These are phyloP conservation scores for Ochropacha duplaris DNA, from an alignment of 2,888 invertebrate species.

Conservation along the genomic window DNA sequence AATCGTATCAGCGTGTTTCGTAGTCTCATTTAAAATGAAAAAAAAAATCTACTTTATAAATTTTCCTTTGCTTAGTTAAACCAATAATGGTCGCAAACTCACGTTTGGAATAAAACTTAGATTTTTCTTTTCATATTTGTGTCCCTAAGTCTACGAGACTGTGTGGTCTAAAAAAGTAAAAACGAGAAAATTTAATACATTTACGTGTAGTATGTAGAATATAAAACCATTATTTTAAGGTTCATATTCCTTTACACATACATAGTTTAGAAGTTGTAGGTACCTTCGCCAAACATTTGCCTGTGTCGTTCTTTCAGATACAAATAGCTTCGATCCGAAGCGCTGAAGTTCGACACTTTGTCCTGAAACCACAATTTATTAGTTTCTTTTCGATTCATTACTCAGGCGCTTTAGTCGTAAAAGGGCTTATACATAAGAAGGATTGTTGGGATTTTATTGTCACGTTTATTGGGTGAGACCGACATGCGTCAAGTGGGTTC, in stretches of 20 bases:
- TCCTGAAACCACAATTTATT: slow-evolving; percentile 58
- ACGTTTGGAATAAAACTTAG: too few relatives aligned
- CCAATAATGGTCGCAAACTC: too few relatives aligned
- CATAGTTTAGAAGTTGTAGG: slow-evolving; percentile 5
- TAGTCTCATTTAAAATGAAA: too few relatives aligned
- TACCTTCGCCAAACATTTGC: slow-evolving; percentile 39
- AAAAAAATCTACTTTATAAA: too few relatives aligned
- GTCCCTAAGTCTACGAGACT: too few relatives aligned
- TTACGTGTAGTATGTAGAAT: not conserved
- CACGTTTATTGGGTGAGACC: slow-evolving; percentile 36
- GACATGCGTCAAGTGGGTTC: slow-evolving; percentile 17
- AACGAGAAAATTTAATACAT: not conserved
- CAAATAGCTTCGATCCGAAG: slow-evolving; percentile 19
- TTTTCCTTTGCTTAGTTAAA: too few relatives aligned
- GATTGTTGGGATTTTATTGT: slow-evolving; percentile 51
- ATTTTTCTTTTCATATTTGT: too few relatives aligned
- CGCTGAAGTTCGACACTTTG: slow-evolving; percentile 45
- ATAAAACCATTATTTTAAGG: too few relatives aligned
- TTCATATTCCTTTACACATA: too few relatives aligned
- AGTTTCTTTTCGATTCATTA: slow-evolving; percentile 60
- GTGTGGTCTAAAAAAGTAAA: too few relatives aligned
- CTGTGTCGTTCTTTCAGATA: slow-evolving; percentile 29
- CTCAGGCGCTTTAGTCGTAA: slow-evolving; percentile 42
- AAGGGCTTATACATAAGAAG: slow-evolving; percentile 40
- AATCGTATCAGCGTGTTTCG: too few relatives aligned